Base-by-base conservation (phyloP, 2,113 vertebrate genomes). In the Corythoichthys intestinalis region DNA sequence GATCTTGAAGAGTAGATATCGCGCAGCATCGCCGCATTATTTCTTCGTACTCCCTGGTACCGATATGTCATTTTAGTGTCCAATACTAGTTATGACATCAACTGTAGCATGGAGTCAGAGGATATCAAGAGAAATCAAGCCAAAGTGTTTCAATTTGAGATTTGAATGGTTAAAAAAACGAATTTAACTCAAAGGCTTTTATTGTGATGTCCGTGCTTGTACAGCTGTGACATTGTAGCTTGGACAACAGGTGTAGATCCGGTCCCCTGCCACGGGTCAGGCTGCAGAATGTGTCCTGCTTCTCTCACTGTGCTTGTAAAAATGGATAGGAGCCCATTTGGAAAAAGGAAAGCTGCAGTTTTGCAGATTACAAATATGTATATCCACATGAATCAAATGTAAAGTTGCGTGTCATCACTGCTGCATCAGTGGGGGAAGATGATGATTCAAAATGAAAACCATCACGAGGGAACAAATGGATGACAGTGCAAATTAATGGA, bases 211-310 rank as follows among this genome's bases (percentile, higher is more conserved):
- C 20, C 65, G 46, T 83, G 76, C 74, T 78, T 79, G 52, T 67
- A 78, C 87, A 88, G 86, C 87, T 91, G 87, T 59, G 69, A 74
- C 59, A 65, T 74, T 53, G 70, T 66, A 65, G 67, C 73, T 75
- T 69, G 69, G 72, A 44, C 39, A 77, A 71, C 79, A 84, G 79
- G 84, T 81, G 79, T 72, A 84, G 75, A 72, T 80, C 73, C 46
- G 14, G 3, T 17, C 46, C 75, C 72, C 68, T 68, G 44, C 70
- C 52, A 66, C 69, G 66, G 70, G 73, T 75, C 60, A 61, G 12
- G 49, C 28, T 61, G 49, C 67, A 83, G 72, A 83, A 82, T 70
- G 62, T 59, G 49, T 65, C 62, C 63, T 34, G 67, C 72, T 84
- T 53, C 6, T 44, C 35, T 48, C 20, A n/a, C 57, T 68, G 75